phyloP scores from a whole-genome alignment of 1,140 invertebrate genomes.

The Spodoptera litura region DNA sequence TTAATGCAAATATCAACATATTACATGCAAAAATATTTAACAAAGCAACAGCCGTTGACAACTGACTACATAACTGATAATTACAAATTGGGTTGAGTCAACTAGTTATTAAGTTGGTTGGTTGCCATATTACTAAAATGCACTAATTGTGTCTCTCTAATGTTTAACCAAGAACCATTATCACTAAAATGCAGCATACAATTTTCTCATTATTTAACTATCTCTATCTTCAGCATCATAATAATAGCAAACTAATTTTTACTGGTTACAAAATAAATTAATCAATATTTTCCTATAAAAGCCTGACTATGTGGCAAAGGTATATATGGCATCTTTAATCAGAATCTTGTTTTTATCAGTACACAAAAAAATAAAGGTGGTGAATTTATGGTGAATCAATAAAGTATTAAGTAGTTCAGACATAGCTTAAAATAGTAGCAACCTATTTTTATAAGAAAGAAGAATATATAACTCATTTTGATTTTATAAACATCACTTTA shows the following conservation, averaged over 20 bases:
- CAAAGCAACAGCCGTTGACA: not conserved
- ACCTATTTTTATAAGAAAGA: too few relatives aligned
- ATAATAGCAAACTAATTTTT: not conserved
- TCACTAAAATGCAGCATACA: not conserved
- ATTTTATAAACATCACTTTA: too few relatives aligned
- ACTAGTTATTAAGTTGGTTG: slow-evolving; percentile 7
- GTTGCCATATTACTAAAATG: slow-evolving; percentile 5
- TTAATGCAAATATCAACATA: too few relatives aligned
- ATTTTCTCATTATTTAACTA: slow-evolving; percentile 2
- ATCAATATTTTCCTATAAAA: not conserved
- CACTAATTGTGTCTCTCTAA: not conserved
- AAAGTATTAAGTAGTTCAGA: not conserved
- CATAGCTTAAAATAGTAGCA: not conserved
- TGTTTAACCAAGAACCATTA: not conserved
- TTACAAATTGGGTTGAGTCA: slow-evolving; percentile 3
- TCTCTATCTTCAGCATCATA: not conserved
- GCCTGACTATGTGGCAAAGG: not conserved
- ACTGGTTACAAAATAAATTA: not conserved
- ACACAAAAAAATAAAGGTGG: not conserved
- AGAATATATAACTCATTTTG: too few relatives aligned
- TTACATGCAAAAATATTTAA: not conserved
- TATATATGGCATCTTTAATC: not conserved
- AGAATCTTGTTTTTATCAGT: slow-evolving; percentile 8
- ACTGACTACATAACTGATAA: not conserved
- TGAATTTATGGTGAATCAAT: not conserved